Conservation (phyloP, 92 coral and sea anemone species). For the Porites evermanni region DNA sequence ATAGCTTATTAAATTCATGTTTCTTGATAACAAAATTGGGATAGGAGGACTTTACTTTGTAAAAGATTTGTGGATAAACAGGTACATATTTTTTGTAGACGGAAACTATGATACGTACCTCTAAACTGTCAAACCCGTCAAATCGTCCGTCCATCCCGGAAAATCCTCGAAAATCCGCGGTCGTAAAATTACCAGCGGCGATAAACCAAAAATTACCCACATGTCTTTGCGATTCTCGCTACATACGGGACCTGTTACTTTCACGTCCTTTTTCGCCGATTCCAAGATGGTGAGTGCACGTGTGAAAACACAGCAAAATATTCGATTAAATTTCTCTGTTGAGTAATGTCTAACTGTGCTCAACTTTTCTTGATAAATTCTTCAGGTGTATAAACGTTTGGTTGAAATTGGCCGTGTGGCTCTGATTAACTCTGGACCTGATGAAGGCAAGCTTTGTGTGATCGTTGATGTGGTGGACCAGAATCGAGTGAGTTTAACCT, state of each 20-base stretch:
- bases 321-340: constrained; percentile 35
- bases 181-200: constrained; percentile 19
- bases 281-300: constrained; percentile 97
- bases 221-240: neutral
- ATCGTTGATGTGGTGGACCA: constrained; percentile 97
- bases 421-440: constrained; percentile 93
- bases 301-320: constrained; percentile 51
- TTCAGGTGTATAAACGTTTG: constrained; percentile 95
- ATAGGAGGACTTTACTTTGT: no score
- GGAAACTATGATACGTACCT: neutral
- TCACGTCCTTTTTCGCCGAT: constrained; percentile 50
- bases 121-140: neutral
- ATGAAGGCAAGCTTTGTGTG: constrained; percentile 97
- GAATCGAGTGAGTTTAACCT: constrained; percentile 79
- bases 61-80: no score
- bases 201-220: neutral
- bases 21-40: no score
- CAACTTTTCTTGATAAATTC: constrained; percentile 43
- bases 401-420: constrained; percentile 99
- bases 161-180: no score
- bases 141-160: neutral
- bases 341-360: constrained; percentile 21
- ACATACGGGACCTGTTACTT: constrained; percentile 47
- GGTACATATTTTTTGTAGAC: neutral
- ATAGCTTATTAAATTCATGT: no score